Percentiles rank a stretch among this genome's conserved stretches.
phyloP scores from a whole-genome alignment of 2,888 invertebrate species.

The Melanostoma scalare region DNA sequence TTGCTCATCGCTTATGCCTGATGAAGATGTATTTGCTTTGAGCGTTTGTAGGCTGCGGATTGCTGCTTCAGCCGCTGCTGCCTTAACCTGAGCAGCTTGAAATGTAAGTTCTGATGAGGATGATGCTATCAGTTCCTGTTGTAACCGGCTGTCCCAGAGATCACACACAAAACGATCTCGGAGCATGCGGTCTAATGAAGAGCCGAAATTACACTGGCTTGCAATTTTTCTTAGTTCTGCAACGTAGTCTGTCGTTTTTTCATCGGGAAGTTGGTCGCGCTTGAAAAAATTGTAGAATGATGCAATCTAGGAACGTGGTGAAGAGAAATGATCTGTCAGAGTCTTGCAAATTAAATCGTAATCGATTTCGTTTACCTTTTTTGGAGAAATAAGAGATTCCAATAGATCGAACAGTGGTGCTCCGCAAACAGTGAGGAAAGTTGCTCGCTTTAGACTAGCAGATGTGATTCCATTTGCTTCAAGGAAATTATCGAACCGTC shows the following conservation, averaged over 20 bases:
- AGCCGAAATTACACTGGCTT: conserved; percentile 80
- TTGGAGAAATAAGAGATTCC: conserved; percentile 5
- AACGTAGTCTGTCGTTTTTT: conserved; percentile 29
- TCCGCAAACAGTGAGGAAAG: conserved; percentile 29
- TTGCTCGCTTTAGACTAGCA: conserved; percentile 18
- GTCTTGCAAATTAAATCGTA: conserved; percentile 6
- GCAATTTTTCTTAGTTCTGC: conserved; percentile 80
- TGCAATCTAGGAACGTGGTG: conserved; percentile 19
- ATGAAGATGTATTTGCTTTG: not conserved
- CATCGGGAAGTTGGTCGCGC: conserved; percentile 21
- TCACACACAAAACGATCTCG: conserved; percentile 23
- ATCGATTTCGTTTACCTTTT: conserved; percentile 20
- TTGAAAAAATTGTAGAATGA: conserved; percentile 38
- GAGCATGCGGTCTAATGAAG: conserved; percentile 15
- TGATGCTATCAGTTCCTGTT: conserved; percentile 23
- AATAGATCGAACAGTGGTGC: conserved; percentile 11
- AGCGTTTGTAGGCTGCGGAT: conserved; percentile 18
- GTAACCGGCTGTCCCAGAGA: conserved; percentile 6
- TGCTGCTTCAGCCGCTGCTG: not conserved
- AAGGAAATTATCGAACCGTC: conserved; percentile 9
- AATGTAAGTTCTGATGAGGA: conserved; percentile 8
- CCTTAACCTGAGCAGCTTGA: conserved; percentile 2
- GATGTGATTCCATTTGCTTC: conserved; percentile 26
- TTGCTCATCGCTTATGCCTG: not conserved
- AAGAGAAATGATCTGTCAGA: conserved; percentile 21